Conservation (phyloP, 2,888 invertebrate genomes). For the Caenorhabditis drosophilae region DNA sequence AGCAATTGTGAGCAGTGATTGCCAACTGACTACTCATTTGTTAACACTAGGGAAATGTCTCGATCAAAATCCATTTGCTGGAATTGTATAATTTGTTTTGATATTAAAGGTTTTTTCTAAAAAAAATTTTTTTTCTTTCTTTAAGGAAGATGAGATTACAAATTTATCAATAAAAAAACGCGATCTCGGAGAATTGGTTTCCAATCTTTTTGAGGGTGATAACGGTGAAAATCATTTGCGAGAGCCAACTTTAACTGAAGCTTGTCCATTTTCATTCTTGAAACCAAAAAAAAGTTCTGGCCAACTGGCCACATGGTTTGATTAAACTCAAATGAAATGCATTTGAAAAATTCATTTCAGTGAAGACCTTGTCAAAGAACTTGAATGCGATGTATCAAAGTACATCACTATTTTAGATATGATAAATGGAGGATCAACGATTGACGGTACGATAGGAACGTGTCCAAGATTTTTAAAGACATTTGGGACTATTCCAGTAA, state of each 20-base stretch:
- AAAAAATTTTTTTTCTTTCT: too few species aligned
- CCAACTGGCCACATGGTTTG: too few species aligned
- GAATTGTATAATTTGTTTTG: conserved; percentile 3
- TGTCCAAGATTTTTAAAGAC: too few species aligned
- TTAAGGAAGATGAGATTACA: too few species aligned
- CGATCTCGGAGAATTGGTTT: conserved; percentile 16
- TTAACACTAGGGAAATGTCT: conserved; percentile 24
- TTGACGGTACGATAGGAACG: too few species aligned
- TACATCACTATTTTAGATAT: conserved; percentile 29
- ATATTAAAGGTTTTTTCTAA: too few species aligned
- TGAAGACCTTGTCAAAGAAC: conserved; percentile 13
- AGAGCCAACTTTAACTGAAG: conserved; percentile 24
- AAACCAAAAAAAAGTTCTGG: too few species aligned
- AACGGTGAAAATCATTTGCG: too few species aligned
- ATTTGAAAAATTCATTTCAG: conserved; percentile 26
- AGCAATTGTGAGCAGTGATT: conserved; percentile 25
- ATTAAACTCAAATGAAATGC: too few species aligned
- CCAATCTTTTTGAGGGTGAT: too few species aligned
- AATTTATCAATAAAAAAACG: conserved; percentile 29
- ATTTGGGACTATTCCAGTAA: too few species aligned
- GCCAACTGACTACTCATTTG: conserved; percentile 21
- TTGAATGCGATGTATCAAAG: conserved; percentile 28
- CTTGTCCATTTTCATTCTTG: conserved; percentile 23
- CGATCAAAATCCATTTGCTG: conserved; percentile 19
- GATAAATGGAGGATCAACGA: conserved; percentile 13